Base-by-base conservation (phyloP, 2,113 vertebrate species). In the Tachysurus vachellii region DNA sequence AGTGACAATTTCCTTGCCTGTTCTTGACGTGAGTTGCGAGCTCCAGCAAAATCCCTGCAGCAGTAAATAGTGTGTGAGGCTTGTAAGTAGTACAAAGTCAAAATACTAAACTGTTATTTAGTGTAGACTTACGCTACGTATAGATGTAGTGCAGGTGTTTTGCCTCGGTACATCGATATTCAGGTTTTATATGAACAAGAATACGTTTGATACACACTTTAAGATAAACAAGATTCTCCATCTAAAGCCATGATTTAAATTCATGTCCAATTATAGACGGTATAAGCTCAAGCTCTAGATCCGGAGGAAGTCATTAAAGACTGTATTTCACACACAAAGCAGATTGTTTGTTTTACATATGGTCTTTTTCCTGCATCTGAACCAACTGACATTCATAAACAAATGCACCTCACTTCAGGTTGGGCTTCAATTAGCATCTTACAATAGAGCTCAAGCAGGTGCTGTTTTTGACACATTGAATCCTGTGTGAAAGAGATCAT, bases 391-490 rank as follows among this genome's bases (percentile, higher is more conserved):
- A 85, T 91, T 91, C 84, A 91, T 91, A 91, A 91, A 89, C 88
- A 89, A 91, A 91, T 91, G 70, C 84, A 56, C 70, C 88, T 84
- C 89, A 80, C 84, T 88, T 87, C 80, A 86, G 89, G 75, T 88
- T 81, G 86, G 76, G 90, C 85, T 89, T 85, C 79, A 88, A 89
- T 91, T 91, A 89, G 87, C 90, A 88, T 89, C 82, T 64, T 88
- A 90, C 86, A 88, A 90, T 81, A 85, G 85, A 86, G 76, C 85
- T 82, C 85, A 88, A 90, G 85, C 87, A 90, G 89, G 89, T 90
- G 89, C 71, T 90, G 89, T 85, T 83, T 90, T 84, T 86, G 75
- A 90, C 89, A 90, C 89, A 64, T 88, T 86, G 87, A 73, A 85
- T 90, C 84, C 9, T 76, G 36, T 90, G 81, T 88, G 87, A 90